These are phyloP conservation scores for Pygocentrus nattereri DNA, from an alignment of 2,797 vertebrate genomes.

Conservation along the genomic window DNA sequence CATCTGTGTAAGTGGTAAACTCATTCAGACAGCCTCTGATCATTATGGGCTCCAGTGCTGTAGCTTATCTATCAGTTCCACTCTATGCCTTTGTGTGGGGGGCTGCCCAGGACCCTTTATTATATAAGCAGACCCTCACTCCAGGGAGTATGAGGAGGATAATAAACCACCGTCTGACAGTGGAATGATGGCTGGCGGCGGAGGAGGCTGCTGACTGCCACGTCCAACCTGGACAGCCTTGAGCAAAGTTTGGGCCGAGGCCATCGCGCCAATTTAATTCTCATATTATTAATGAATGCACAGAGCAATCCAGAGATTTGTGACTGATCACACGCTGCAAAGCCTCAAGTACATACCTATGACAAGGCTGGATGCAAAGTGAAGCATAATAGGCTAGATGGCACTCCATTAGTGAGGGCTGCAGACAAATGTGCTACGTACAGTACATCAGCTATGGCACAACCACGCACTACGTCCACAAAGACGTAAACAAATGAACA, in stretches of 20 bases:
- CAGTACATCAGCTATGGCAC: background rate
- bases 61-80: conserved; percentile 64
- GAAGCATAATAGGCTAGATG: background rate
- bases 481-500: background rate
- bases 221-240: conserved; percentile 6
- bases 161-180: conserved; percentile 29
- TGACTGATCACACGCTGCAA: conserved; percentile 42
- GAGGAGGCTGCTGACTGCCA: conserved; percentile 4
- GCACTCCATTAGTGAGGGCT: conserved; percentile 15
- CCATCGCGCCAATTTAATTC: conserved; percentile 34
- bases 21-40: conserved; percentile 67
- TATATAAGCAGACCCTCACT: conserved; percentile 43
- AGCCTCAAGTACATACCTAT: conserved; percentile 22
- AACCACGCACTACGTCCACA: background rate
- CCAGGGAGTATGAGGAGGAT: conserved; percentile 18
- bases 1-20: conserved; percentile 60
- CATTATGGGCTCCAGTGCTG: conserved; percentile 58
- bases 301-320: conserved; percentile 47
- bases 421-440: conserved; percentile 18
- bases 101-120: conserved; percentile 35
- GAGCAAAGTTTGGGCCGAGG: conserved; percentile 25
- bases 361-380: conserved; percentile 31
- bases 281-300: conserved; percentile 61
- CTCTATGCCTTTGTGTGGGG: conserved; percentile 40
- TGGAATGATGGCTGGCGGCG: conserved; percentile 9